A percentile compares a stretch with the other conserved stretches of the same genome.
phyloP scores from a whole-genome alignment of 2,113 vertebrate genomes.

The Ariopsis seemanni region DNA sequence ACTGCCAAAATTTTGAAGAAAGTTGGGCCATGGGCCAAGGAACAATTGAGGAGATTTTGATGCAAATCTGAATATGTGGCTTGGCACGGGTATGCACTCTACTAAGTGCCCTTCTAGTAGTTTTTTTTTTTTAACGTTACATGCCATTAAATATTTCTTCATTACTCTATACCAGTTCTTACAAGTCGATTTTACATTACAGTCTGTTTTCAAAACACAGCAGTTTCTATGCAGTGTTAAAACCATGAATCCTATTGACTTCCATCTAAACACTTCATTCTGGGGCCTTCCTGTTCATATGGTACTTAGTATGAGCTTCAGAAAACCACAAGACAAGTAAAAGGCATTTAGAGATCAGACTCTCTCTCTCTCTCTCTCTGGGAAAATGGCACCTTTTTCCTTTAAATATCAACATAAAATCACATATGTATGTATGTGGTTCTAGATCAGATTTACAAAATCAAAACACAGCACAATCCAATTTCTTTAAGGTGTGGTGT shows the following conservation, averaged over 20 bases:
- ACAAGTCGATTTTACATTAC: neutral
- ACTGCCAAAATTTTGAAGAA: too few relatives aligned
- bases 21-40: too few relatives aligned
- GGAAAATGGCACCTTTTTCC: neutral
- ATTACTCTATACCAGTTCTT: neutral
- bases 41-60: too few relatives aligned
- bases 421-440: neutral
- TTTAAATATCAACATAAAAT: neutral
- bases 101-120: too few relatives aligned
- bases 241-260: neutral
- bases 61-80: too few relatives aligned
- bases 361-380: neutral
- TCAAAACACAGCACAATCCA: neutral
- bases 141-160: neutral
- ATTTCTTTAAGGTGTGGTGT: neutral
- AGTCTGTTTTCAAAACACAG: neutral
- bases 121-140: neutral
- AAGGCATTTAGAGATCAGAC: neutral
- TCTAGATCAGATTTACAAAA: neutral
- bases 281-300: neutral
- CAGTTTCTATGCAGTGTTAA: neutral
- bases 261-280: neutral
- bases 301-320: neutral
- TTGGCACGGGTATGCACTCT: too few relatives aligned
- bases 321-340: conserved; percentile 5